phyloP scores from a whole-genome alignment of 2,888 invertebrate species.

The Ectemnius cavifrons region DNA sequence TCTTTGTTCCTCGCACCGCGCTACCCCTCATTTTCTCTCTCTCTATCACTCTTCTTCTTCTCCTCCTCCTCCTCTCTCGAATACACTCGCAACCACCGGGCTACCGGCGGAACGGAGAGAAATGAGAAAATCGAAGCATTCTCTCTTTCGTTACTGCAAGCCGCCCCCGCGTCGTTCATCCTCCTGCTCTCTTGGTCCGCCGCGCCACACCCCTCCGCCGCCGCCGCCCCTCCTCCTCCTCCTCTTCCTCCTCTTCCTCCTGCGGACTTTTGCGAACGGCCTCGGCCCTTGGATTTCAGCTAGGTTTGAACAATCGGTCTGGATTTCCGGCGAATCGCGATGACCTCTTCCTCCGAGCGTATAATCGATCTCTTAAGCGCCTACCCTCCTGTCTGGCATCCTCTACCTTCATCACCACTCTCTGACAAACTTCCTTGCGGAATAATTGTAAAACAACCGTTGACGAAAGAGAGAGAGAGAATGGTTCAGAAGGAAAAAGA shows the following conservation, averaged over 20 bases:
- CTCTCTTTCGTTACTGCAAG: conserved; percentile 53
- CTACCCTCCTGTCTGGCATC: conserved; percentile 27
- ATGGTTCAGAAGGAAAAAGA: no score
- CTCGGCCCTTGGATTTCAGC: conserved; percentile 37
- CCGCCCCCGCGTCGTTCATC: conserved; percentile 43
- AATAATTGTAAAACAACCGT: no score
- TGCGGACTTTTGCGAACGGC: conserved; percentile 52
- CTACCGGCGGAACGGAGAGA: background rate
- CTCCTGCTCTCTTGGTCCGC: conserved; percentile 28
- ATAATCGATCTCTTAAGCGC: conserved; percentile 44
- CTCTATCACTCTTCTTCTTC: conserved; percentile 8
- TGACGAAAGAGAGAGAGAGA: no score
- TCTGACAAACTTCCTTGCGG: no score
- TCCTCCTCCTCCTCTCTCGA: conserved; percentile 33
- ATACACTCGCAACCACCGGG: conserved; percentile 28
- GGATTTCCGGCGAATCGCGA: conserved; percentile 29
- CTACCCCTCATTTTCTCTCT: conserved; percentile 23
- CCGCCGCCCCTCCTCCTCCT: no score
- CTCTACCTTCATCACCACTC: conserved; percentile 1
- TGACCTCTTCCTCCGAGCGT: conserved; percentile 37
- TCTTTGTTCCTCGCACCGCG: conserved; percentile 9
- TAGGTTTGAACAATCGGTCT: conserved; percentile 47
- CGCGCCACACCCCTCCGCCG: conserved; percentile 51
- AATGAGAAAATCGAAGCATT: conserved; percentile 30
- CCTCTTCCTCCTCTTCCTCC: no score